These are phyloP conservation scores for Malacoraja senta DNA, from an alignment of 2,797 vertebrate genomes.

Conservation along the genomic window DNA sequence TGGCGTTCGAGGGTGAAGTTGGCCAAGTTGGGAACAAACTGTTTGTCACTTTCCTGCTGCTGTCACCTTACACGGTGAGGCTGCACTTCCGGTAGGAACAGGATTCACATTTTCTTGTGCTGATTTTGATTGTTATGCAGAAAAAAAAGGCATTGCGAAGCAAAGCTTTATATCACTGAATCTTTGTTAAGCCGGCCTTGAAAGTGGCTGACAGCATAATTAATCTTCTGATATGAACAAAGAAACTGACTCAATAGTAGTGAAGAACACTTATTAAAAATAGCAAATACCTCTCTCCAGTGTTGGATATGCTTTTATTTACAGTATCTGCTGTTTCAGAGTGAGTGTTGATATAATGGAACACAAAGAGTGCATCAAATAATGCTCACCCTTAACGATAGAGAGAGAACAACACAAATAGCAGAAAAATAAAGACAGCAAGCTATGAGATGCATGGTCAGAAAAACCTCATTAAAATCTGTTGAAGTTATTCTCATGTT, in stretches of 20 bases:
- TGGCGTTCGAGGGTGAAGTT: not conserved
- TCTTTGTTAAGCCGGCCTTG: conserved; percentile 99
- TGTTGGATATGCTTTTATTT: conserved; percentile 72
- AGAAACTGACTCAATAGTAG: conserved; percentile 99
- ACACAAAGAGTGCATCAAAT: not conserved
- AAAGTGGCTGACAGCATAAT: conserved; percentile 99
- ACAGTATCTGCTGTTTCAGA: conserved; percentile 59
- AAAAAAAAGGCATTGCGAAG: conserved; percentile 71
- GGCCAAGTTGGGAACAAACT: conserved; percentile 1
- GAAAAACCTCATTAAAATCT: not conserved
- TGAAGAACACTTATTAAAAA: conserved; percentile 99
- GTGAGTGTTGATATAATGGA: conserved; percentile 63
- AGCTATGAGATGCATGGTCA: not conserved
- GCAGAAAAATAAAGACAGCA: conserved; percentile 13
- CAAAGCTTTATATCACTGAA: conserved; percentile 99
- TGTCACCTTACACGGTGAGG: not conserved
- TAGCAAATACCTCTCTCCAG: conserved; percentile 89
- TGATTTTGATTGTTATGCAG: conserved; percentile 97
- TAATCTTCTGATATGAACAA: conserved; percentile 99
- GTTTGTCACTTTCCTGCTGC: not conserved
- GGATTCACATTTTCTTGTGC: conserved; percentile 93
- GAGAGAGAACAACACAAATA: not conserved
- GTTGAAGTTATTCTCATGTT: not conserved
- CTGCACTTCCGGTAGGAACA: conserved; percentile 76
- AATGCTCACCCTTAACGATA: not conserved